Percentiles rank a stretch among this genome's conserved stretches.
phyloP scores from a whole-genome alignment of 1,140 invertebrate species.

The Antheraea pernyi region DNA sequence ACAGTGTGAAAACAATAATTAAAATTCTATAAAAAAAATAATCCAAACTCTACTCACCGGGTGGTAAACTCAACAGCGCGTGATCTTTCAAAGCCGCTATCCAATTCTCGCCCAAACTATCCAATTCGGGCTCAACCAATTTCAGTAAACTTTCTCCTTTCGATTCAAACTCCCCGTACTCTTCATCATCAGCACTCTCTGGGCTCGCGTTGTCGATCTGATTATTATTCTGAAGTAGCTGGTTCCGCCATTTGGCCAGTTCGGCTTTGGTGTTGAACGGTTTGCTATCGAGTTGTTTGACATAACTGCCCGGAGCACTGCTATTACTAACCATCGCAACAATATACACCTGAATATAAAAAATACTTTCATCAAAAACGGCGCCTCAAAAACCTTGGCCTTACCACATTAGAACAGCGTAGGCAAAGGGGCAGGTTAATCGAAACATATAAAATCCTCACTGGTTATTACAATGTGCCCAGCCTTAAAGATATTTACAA shows the following conservation, averaged over 20 bases:
- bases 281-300: slow-evolving; percentile 66
- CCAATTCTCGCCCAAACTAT: slow-evolving; percentile 96
- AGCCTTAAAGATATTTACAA: no score
- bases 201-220: slow-evolving; percentile 50
- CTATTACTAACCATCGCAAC: slow-evolving; percentile 94
- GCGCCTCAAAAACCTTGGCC: no score
- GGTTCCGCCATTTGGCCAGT: slow-evolving; percentile 60
- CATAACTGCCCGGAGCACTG: slow-evolving; percentile 82
- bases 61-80: slow-evolving; percentile 94
- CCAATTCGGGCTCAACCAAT: slow-evolving; percentile 96
- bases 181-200: slow-evolving; percentile 78
- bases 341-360: slow-evolving; percentile 88
- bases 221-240: slow-evolving; percentile 51
- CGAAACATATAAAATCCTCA: no score
- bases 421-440: no score
- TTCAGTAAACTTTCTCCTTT: slow-evolving; percentile 91
- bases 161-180: slow-evolving; percentile 86
- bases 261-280: slow-evolving; percentile 58
- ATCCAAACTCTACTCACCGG: slow-evolving; percentile 79
- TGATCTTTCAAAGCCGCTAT: slow-evolving; percentile 96
- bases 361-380: no score
- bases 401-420: no score
- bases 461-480: no score
- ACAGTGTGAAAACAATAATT: no score
- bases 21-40: no score